Evolutionary conservation across 2,888 invertebrate species (phyloP).

Genomic region (Pandemis heparana): DNA sequence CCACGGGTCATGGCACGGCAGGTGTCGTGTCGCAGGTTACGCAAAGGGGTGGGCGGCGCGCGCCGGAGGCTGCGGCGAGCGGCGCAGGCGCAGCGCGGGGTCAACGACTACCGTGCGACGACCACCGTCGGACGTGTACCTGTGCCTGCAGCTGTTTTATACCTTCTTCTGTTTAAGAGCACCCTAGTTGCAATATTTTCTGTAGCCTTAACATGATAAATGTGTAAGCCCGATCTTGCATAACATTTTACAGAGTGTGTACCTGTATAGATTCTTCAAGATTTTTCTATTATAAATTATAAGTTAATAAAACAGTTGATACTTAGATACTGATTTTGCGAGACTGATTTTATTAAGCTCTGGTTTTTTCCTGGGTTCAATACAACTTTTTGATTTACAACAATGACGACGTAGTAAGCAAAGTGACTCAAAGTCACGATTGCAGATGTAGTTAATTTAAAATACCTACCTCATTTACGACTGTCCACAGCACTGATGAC

Average conservation of each 20-base stretch:
- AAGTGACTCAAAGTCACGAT: neutral
- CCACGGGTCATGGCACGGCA: conserved; percentile 4
- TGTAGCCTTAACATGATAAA: neutral
- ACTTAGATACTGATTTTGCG: too few relatives aligned
- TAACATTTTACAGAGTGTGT: neutral
- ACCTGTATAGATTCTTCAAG: too few relatives aligned
- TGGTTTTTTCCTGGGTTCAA: too few relatives aligned
- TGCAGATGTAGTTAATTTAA: neutral
- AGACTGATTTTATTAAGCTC: too few relatives aligned
- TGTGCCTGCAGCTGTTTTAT: neutral
- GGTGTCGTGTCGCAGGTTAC: conserved; percentile 12
- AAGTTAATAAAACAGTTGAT: too few relatives aligned
- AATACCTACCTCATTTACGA: conserved; percentile 41
- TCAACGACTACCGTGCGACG: conserved; percentile 51
- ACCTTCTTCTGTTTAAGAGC: neutral
- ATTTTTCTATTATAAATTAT: too few relatives aligned
- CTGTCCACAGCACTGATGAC: conserved; percentile 50
- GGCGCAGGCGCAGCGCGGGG: conserved; percentile 38
- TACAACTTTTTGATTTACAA: too few relatives aligned
- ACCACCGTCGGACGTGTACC: conserved; percentile 8
- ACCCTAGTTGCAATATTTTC: neutral
- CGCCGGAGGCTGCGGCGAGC: conserved; percentile 8
- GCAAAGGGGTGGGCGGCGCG: conserved; percentile 17
- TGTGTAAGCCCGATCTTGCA: neutral
- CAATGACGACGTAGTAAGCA: too few relatives aligned